Evolutionary conservation across 2,797 vertebrate genomes (phyloP).

Genomic region (Anisognathus igniventris): DNA sequence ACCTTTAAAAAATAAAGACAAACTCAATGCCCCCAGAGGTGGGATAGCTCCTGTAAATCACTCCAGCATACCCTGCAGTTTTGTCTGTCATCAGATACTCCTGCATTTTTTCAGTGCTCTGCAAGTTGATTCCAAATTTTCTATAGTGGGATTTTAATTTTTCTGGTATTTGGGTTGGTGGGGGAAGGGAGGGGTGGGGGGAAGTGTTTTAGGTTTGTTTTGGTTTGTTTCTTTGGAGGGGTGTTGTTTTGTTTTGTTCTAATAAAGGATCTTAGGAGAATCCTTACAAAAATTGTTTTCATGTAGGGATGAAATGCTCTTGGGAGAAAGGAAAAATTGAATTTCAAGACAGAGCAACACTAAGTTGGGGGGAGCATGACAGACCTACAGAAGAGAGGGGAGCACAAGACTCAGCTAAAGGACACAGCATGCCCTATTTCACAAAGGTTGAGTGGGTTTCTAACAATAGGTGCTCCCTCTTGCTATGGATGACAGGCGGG

Average conservation of each 20-base stretch:
- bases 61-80: neutral
- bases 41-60: neutral
- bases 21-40: neutral
- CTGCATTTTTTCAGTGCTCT: neutral
- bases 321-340: neutral
- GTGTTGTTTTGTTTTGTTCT: neutral
- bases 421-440: neutral
- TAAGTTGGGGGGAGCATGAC: neutral
- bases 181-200: neutral
- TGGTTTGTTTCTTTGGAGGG: neutral
- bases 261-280: neutral
- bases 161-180: neutral
- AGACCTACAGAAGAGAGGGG: neutral
- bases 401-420: neutral
- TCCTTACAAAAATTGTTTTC: neutral
- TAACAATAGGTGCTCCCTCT: neutral
- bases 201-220: neutral
- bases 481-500: neutral
- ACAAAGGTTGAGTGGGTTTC: neutral
- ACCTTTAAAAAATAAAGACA: neutral
- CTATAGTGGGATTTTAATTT: accelerated
- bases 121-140: neutral
- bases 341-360: neutral
- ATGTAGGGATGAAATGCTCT: neutral
- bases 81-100: neutral